phyloP scores from a whole-genome alignment of 2,888 invertebrate species.

The Tetragnatha montana region DNA sequence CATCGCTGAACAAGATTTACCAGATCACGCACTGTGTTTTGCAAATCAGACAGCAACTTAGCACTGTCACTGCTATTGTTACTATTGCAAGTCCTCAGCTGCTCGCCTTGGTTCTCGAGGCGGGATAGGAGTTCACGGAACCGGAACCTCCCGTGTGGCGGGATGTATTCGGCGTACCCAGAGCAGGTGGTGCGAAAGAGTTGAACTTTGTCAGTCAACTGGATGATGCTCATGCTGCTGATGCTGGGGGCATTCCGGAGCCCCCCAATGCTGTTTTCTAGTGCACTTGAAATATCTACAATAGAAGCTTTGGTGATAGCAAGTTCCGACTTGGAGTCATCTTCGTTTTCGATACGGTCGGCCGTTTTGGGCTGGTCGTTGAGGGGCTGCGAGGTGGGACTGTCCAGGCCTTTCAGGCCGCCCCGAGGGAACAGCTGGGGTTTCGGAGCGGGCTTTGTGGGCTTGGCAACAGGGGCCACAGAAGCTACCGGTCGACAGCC shows the following conservation, averaged over 20 bases:
- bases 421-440: conserved; percentile 70
- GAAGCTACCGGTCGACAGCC: conserved; percentile 55
- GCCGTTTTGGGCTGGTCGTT: conserved; percentile 36
- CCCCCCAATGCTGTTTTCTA: conserved; percentile 73
- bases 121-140: conserved; percentile 85
- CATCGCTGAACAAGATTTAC: conserved; percentile 85
- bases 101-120: conserved; percentile 83
- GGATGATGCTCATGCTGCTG: conserved; percentile 82
- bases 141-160: conserved; percentile 91
- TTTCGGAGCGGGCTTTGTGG: conserved; percentile 66
- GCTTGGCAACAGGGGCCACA: conserved; percentile 53
- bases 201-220: conserved; percentile 86
- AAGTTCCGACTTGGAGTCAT: conserved; percentile 60
- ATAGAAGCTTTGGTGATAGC: conserved; percentile 73
- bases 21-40: conserved; percentile 84
- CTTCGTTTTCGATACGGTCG: conserved; percentile 61
- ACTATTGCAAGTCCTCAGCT: conserved; percentile 83
- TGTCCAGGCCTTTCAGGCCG: conserved; percentile 56
- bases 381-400: conserved; percentile 60
- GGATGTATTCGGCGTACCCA: conserved; percentile 88
- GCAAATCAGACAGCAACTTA: conserved; percentile 84
- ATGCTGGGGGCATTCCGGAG: conserved; percentile 74
- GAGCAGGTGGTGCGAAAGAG: conserved; percentile 88
- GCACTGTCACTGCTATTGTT: conserved; percentile 83
- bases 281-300: conserved; percentile 73